Evolutionary conservation across 2,888 invertebrate species (phyloP), one percentile per base, ranked within the genome.

Genomic region (Lomographa bimaculata): DNA sequence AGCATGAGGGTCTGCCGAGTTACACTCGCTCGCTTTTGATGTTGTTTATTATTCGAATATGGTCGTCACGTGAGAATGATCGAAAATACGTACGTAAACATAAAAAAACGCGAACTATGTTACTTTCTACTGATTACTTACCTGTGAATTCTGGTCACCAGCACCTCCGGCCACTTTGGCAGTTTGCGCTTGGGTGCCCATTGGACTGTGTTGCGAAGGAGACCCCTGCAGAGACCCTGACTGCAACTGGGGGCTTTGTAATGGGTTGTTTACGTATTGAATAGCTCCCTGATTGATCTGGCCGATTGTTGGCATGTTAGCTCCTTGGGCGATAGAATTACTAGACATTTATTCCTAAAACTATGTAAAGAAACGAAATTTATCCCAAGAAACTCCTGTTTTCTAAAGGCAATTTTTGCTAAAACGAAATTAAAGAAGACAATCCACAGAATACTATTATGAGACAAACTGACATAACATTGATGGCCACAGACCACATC

Each of bases 181-280:
- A 2, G 63, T 65, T 58, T 82, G 82, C 0, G 75, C 57, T 38
- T 83, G 82, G 1, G 77, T 68, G 1, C 79, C 76, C 85, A 87
- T 87, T 0, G 89, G 86, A 45, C 89, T 89, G 53, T 89, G 83
- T 42, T 89, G 89, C 1, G 87, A 83, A 2, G 89, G 86, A 1
- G 89, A 89, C 1, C 80, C 76, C 44, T 89, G 87, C 3, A 81
- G 50, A 0, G 86, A 73, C 7, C 69, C 58, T 2, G 78, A 66
- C 40, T 85, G 85, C 24, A 86, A 48, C 44, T 86, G 87, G 3
- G 87, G 82, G 46, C 86, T 86, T 43, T 79, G 85, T 3, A 81
- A 46, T 0, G 85, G 74, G 48, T 85, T 86, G 57, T 85, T 87
- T 5, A 73, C 76, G 54, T 79, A 87, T 46, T 86, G 82, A 36